Evolutionary conservation across 2,888 invertebrate species (phyloP), one percentile per base, ranked within the genome.

Genomic region (Beris morrisii): DNA sequence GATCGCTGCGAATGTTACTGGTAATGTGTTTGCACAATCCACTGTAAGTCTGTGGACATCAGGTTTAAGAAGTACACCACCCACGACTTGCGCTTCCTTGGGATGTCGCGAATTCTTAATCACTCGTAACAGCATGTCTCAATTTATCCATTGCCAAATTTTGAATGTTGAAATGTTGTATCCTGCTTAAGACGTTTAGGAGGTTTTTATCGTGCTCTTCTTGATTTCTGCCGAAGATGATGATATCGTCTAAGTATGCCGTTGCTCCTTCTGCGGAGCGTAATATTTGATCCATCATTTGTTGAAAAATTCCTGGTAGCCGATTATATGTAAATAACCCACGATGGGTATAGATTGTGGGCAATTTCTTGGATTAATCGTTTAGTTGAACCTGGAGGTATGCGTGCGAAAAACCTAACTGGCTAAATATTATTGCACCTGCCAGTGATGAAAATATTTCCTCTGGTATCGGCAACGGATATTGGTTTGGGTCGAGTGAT

Each of bases 401-500:
- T 5, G 52, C 52, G 22, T 52, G 6, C 4, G 5, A 15, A 4
- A 52, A 5, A 5, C 28, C 52, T 13, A 52, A 12, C 12, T 44
- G n/a, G 52, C 13, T 52, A 13, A 15, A 52, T 12, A 52, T 13
- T 11, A 4, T 15, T 13, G 13, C n/a, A 52, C 52, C 52, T 5
- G 13, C 11, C 5, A 52, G 11, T 11, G 13, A 15, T 22, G 22
- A 12, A 11, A 52, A 52, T 6, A 52, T 52, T 13, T 4, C 11
- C 5, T 52, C 52, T 5, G 52, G 15, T 4, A 13, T 5, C 38
- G 70, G 72, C n/a, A 72, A 22, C 31, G 69, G 69, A 67, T 67
- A 72, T 30, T 63, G 64, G 61, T 74, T 70, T 12, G 70, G 32
- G 61, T 71, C 69, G 7, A 71, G 44, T 5, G 69, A 61, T 7